Evolutionary conservation across 2,113 vertebrate genomes (phyloP).

Genomic region (Pterocles orientalis): DNA sequence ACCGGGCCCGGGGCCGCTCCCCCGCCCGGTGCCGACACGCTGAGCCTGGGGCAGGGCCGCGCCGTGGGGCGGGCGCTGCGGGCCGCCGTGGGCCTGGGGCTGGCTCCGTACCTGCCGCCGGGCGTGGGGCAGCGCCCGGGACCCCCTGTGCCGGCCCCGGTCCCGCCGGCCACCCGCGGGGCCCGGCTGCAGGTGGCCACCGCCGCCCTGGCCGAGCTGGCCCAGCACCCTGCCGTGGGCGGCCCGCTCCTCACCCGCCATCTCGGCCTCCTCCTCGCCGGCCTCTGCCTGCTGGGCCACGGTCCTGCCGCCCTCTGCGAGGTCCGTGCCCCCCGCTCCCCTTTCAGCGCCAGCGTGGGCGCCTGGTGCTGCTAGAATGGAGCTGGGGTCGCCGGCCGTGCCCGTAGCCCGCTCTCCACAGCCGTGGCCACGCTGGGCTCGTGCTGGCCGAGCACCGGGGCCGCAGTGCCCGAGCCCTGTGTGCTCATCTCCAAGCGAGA

Average conservation of each 20-base stretch:
- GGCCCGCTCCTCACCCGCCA: constrained; percentile 83
- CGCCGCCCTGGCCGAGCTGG: constrained; percentile 72
- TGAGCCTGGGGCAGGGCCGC: no score
- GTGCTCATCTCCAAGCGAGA: rapidly evolving
- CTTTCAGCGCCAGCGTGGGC: rapidly evolving
- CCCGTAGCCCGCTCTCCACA: no score
- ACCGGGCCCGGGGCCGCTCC: no score
- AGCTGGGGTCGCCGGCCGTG: rapidly evolving
- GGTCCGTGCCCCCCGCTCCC: neutral
- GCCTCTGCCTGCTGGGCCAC: constrained; percentile 83
- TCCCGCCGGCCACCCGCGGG: neutral
- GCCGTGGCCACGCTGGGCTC: neutral
- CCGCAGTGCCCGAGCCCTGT: rapidly evolving
- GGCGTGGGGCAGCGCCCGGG: constrained; percentile 83
- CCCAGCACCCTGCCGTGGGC: constrained; percentile 75
- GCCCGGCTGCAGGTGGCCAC: constrained; percentile 74
- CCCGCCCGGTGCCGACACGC: no score
- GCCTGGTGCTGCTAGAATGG: rapidly evolving
- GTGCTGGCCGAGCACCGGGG: rapidly evolving
- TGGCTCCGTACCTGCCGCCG: constrained; percentile 83
- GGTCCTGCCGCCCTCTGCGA: neutral
- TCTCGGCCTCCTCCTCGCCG: constrained; percentile 86
- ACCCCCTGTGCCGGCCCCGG: constrained; percentile 29
- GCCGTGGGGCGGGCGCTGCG: no score
- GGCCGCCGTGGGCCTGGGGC: no score